A percentile compares a stretch with the other conserved stretches of the same genome.
Conservation (phyloP, 1,140 invertebrate species). For the Diorhabda sublineata region DNA sequence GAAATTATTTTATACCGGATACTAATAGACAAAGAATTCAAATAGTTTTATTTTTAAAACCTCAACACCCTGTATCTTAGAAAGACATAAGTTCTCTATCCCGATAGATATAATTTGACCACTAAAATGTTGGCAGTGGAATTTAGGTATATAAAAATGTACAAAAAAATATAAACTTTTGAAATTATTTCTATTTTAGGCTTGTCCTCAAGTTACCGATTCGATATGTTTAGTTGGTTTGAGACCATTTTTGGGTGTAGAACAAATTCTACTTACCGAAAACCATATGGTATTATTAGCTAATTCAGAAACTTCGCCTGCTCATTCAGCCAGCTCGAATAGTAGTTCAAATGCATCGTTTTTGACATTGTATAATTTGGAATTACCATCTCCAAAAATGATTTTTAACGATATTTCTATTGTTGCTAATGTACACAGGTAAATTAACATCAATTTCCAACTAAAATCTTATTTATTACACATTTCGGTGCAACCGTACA, state of each 20-base stretch:
- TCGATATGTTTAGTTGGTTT: slow-evolving; percentile 69
- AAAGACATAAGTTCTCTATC: no score
- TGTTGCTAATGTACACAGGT: slow-evolving; percentile 57
- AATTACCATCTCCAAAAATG: slow-evolving; percentile 56
- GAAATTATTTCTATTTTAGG: slow-evolving; percentile 38
- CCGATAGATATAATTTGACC: no score
- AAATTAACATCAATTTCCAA: neutral
- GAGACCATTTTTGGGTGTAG: slow-evolving; percentile 68
- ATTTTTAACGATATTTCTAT: slow-evolving; percentile 63
- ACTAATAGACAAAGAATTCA: no score
- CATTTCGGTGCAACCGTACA: no score
- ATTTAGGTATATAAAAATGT: no score
- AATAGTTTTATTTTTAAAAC: no score
- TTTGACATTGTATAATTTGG: slow-evolving; percentile 66
- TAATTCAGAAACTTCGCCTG: slow-evolving; percentile 54
- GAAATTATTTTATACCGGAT: no score
- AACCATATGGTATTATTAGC: slow-evolving; percentile 63
- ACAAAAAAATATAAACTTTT: slow-evolving; percentile 14
- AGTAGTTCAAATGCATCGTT: slow-evolving; percentile 43
- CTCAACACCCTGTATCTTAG: no score
- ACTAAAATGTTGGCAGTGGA: no score
- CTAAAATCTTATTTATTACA: no score
- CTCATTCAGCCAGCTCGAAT: slow-evolving; percentile 45
- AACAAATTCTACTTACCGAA: slow-evolving; percentile 59
- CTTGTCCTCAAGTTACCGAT: slow-evolving; percentile 57